Conservation (phyloP, 2,797 vertebrate species). For the Dicrostonyx torquatus region DNA sequence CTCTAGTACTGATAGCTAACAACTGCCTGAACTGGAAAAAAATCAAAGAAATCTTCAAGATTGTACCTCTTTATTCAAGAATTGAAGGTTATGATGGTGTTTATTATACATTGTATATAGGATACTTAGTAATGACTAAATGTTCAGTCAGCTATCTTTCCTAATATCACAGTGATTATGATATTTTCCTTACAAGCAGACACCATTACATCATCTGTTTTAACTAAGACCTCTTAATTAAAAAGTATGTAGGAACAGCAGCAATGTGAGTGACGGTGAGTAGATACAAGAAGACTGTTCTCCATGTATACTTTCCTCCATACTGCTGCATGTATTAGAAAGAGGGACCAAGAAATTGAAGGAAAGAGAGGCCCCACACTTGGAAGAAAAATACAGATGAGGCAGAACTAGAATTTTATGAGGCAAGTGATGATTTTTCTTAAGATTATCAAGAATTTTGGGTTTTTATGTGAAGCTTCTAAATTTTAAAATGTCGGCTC, state of each 20-base stretch:
- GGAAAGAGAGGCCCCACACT: neutral
- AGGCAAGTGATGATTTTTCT: neutral
- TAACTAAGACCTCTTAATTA: neutral
- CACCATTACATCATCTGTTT: neutral
- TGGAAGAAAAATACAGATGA: neutral
- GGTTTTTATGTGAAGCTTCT: neutral
- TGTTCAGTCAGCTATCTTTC: neutral
- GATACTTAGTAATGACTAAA: neutral
- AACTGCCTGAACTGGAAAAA: neutral
- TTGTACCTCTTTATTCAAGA: conserved; percentile 1
- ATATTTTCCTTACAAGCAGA: neutral
- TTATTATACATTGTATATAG: neutral
- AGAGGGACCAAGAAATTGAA: neutral
- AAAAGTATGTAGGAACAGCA: neutral
- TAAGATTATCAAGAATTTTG: neutral
- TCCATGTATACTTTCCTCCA: neutral
- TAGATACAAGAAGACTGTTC: neutral
- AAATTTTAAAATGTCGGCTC: neutral
- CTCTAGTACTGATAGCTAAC: neutral
- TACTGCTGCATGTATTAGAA: neutral
- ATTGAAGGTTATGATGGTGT: neutral
- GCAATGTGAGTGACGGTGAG: neutral
- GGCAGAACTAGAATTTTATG: neutral
- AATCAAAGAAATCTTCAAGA: conserved; percentile 25
- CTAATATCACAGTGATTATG: neutral